Evolutionary conservation across 2,797 vertebrate species (phyloP).

Genomic region (Rhyacichthys aspro): DNA sequence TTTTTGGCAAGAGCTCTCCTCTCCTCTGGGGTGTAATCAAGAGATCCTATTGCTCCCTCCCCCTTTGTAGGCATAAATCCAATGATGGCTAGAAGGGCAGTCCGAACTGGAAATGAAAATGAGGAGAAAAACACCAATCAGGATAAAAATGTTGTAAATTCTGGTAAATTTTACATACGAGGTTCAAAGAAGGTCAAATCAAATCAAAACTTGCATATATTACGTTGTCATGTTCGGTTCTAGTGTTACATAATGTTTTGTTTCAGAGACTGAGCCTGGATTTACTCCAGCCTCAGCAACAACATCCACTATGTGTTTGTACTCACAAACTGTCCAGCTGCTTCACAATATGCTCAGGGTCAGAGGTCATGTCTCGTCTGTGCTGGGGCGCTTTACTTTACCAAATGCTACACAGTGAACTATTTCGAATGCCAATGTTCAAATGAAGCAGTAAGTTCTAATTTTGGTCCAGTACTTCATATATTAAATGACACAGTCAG

Average conservation of each 20-base stretch:
- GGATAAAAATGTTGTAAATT: not conserved
- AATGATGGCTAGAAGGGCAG: constrained; percentile 95
- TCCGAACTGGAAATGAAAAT: constrained; percentile 84
- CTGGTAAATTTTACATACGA: constrained; percentile 11
- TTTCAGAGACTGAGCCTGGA: constrained; percentile 50
- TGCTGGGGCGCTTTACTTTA: not conserved
- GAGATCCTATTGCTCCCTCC: constrained; percentile 97
- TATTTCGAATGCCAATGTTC: no score
- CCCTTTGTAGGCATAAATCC: constrained; percentile 99
- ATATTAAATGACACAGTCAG: no score
- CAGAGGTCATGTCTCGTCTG: constrained; percentile 4
- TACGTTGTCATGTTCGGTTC: constrained; percentile 25
- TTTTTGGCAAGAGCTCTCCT: constrained; percentile 94
- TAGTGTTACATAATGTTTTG: constrained; percentile 61
- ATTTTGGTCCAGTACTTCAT: no score
- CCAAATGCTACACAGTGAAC: not conserved
- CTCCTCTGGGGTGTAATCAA: constrained; percentile 97
- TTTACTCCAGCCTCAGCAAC: constrained; percentile 33
- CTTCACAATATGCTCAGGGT: constrained; percentile 19
- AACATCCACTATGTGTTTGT: constrained; percentile 24
- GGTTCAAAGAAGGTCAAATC: constrained; percentile 24
- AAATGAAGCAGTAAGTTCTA: no score
- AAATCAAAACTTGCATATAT: constrained; percentile 29
- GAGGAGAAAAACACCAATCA: not conserved
- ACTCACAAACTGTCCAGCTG: constrained; percentile 34